Percentiles rank a stretch among this genome's conserved stretches.
phyloP scores from a whole-genome alignment of 2,113 vertebrate species.

The Atlantisia rogersi region DNA sequence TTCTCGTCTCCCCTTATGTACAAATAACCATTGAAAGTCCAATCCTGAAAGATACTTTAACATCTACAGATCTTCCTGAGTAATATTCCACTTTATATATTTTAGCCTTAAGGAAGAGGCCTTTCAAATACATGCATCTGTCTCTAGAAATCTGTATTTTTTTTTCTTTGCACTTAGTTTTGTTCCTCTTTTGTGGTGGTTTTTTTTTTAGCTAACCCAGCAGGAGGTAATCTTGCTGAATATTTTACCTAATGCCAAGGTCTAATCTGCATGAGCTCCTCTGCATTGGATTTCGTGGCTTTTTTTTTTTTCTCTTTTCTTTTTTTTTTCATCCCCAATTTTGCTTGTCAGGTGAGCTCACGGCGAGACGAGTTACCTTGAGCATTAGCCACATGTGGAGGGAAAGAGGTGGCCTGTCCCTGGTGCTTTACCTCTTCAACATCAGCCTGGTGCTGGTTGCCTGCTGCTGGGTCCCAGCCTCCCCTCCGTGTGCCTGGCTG shows the following conservation, averaged over 20 bases:
- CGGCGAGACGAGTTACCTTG: not conserved
- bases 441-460: not conserved
- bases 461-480: not conserved
- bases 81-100: not conserved
- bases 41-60: not conserved
- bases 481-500: accelerated
- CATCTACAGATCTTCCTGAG: not conserved
- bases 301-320: not conserved
- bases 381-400: accelerated
- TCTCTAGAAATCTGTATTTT: not conserved
- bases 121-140: not conserved
- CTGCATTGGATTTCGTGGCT: not conserved
- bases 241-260: not conserved
- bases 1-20: not conserved
- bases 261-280: not conserved
- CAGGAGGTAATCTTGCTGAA: not conserved
- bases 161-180: not conserved
- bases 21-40: not conserved
- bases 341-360: not conserved
- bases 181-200: not conserved
- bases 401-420: not conserved
- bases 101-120: not conserved
- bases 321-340: not conserved
- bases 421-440: not conserved
- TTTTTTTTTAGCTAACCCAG: not conserved